A percentile compares a stretch with the other conserved stretches of the same genome.
These are phyloP conservation scores for Orthosia gracilis DNA, from an alignment of 2,888 invertebrate genomes.

Conservation along the genomic window DNA sequence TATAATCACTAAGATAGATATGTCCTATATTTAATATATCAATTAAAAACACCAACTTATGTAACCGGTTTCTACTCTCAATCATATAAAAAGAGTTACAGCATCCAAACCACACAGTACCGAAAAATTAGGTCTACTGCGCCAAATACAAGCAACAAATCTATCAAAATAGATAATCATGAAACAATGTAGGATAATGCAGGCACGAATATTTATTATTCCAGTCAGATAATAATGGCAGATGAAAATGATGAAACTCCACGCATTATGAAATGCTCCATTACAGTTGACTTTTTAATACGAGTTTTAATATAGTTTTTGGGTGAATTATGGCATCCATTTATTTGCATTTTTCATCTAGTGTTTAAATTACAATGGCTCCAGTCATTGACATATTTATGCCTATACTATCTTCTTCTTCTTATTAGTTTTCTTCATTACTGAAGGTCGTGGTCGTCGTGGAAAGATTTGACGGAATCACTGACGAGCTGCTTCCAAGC, in stretches of 20 bases:
- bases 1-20: too few relatives aligned
- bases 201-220: constrained; percentile 21
- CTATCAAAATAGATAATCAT: constrained; percentile 17
- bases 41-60: neutral
- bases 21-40: too few relatives aligned
- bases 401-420: neutral
- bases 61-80: neutral
- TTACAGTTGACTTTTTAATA: constrained; percentile 21
- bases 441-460: too few relatives aligned
- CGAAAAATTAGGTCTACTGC: neutral
- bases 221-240: constrained; percentile 30
- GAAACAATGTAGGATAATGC: neutral
- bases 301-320: constrained; percentile 6
- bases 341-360: neutral
- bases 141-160: neutral
- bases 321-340: neutral
- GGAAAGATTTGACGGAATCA: too few relatives aligned
- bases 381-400: neutral
- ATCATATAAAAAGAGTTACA: neutral
- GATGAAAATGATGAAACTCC: constrained; percentile 45
- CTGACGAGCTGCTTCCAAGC: too few relatives aligned
- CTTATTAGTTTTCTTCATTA: too few relatives aligned
- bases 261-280: constrained; percentile 15
- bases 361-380: neutral
- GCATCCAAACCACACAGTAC: too few relatives aligned